These are phyloP conservation scores for Ptycholaimellus sp. DNA, from an alignment of 2,888 invertebrate genomes.

Conservation along the genomic window DNA sequence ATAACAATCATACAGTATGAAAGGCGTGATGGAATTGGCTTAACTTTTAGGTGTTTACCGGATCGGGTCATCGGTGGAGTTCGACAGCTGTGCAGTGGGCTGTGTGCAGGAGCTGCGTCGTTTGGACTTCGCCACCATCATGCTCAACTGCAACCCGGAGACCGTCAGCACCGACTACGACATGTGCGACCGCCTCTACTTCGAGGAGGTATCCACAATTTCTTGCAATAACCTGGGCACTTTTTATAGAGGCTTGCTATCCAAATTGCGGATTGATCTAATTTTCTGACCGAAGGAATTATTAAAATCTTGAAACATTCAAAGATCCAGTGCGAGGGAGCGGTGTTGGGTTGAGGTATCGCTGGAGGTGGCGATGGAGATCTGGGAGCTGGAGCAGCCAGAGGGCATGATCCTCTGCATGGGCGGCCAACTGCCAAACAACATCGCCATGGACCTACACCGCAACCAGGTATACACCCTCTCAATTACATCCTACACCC, in stretches of 20 bases:
- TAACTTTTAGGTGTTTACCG: slow-evolving; percentile 83
- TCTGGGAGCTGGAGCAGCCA: slow-evolving; percentile 73
- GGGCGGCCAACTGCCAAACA: slow-evolving; percentile 96
- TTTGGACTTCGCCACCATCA: slow-evolving; percentile 52
- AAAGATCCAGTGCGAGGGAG: neutral
- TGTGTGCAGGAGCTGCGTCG: slow-evolving; percentile 69
- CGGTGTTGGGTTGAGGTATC: slow-evolving; percentile 1
- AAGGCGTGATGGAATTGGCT: no score
- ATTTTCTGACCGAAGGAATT: neutral
- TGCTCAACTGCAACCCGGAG: slow-evolving; percentile 98
- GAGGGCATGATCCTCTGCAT: slow-evolving; percentile 82
- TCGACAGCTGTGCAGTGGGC: slow-evolving; percentile 96
- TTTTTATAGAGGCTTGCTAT: neutral
- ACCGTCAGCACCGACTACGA: slow-evolving; percentile 99
- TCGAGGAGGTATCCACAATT: slow-evolving; percentile 96
- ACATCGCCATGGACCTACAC: slow-evolving; percentile 95
- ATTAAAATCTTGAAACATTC: neutral
- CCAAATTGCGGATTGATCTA: neutral
- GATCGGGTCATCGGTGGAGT: slow-evolving; percentile 91
- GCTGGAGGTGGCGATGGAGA: slow-evolving; percentile 66
- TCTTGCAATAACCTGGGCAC: slow-evolving; percentile 31
- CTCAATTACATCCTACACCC: no score
- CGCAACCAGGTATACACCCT: no score
- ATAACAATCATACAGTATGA: no score
- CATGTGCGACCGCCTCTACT: slow-evolving; percentile 91